A percentile compares a stretch with the other conserved stretches of the same genome.
Conservation (phyloP, 1,140 invertebrate species). For the Coenobita brevimanus region DNA sequence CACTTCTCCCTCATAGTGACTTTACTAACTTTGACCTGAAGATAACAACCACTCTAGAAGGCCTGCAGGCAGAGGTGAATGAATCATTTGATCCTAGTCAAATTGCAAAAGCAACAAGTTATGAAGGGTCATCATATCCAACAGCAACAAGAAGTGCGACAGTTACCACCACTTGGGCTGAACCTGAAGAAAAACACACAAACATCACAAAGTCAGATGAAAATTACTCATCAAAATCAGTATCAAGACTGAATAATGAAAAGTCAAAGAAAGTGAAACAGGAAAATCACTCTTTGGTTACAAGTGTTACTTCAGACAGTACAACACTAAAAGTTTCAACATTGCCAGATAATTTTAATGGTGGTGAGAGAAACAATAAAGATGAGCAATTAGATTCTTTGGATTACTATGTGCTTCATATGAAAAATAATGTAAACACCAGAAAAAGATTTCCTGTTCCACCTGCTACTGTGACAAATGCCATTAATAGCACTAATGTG, state of each 20-base stretch:
- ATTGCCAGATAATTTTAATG: too few species aligned
- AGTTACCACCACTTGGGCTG: constrained; percentile 55
- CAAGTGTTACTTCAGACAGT: too few species aligned
- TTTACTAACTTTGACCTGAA: constrained; percentile 28
- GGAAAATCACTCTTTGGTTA: too few species aligned
- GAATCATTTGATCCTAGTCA: constrained; percentile 46
- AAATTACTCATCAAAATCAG: too few species aligned
- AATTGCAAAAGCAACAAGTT: constrained; percentile 55
- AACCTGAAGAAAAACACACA: constrained; percentile 14
- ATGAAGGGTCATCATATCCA: constrained; percentile 45
- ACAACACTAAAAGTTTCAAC: too few species aligned
- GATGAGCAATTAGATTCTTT: too few species aligned
- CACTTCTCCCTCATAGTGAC: constrained; percentile 21
- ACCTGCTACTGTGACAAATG: neutral
- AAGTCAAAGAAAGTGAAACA: too few species aligned
- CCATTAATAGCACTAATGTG: neutral
- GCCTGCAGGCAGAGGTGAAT: constrained; percentile 35
- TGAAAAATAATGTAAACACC: too few species aligned
- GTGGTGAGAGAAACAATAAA: too few species aligned
- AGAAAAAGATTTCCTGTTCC: constrained; percentile 10
- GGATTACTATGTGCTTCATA: too few species aligned
- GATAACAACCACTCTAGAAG: constrained; percentile 41
- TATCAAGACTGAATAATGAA: too few species aligned
- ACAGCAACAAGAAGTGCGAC: constrained; percentile 54
- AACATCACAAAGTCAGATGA: too few species aligned